Percentiles rank a stretch among this genome's conserved stretches.
Conservation (phyloP, 2,888 invertebrate species). For the Hypsopygia costalis region DNA sequence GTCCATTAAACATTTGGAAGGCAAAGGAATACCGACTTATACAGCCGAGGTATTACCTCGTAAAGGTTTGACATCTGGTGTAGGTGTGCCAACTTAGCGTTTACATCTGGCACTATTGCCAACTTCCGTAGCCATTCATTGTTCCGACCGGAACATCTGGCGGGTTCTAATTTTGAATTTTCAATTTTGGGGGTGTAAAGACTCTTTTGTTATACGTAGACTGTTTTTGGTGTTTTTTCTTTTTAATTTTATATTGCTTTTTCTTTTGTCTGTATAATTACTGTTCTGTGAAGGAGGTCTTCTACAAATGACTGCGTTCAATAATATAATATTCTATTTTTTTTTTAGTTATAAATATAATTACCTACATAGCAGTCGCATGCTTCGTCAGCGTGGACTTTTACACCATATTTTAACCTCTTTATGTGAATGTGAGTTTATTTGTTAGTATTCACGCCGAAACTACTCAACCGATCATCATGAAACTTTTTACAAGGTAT, state of each 20-base stretch:
- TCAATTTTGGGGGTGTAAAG: conserved; percentile 2
- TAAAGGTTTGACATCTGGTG: conserved; percentile 10
- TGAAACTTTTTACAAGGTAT: too few species aligned
- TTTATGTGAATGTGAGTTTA: too few species aligned
- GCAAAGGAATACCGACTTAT: not conserved
- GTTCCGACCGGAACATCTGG: conserved; percentile 12
- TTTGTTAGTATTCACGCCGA: too few species aligned
- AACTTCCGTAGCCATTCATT: conserved; percentile 15
- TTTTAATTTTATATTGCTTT: not conserved
- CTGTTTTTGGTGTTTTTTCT: conserved; percentile 1
- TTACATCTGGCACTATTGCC: conserved; percentile 19
- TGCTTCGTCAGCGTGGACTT: too few species aligned
- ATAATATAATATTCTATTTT: too few species aligned
- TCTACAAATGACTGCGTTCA: too few species aligned
- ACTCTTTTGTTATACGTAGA: conserved; percentile 4
- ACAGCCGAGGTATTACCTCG: not conserved
- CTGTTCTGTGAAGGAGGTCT: too few species aligned
- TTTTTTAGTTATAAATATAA: too few species aligned
- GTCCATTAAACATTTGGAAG: conserved; percentile 2
- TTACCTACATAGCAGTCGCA: too few species aligned
- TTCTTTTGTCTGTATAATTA: not conserved
- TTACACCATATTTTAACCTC: too few species aligned
- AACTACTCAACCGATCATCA: too few species aligned
- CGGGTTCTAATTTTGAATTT: conserved; percentile 4
- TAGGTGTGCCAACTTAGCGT: conserved; percentile 3